Conservation (phyloP, 2,113 vertebrate species). For the Antechinus stuartii region DNA sequence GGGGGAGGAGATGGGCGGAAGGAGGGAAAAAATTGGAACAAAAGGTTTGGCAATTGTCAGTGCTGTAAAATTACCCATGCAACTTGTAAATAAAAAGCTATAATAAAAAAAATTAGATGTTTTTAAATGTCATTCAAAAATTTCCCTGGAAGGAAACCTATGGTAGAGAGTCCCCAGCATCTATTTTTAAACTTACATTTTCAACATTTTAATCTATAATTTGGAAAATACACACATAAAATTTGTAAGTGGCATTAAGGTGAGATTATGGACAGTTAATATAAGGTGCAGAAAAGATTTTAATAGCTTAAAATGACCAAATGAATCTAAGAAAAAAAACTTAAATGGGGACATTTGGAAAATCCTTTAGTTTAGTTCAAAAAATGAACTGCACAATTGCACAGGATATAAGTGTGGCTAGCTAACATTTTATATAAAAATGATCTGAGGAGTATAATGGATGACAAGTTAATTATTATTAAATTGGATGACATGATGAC, state of each 20-base stretch:
- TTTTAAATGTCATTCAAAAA: too few relatives aligned
- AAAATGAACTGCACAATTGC: background rate
- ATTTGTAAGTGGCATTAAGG: too few relatives aligned
- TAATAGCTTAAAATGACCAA: background rate
- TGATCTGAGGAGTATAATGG: background rate
- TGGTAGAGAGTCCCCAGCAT: background rate
- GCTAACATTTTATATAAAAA: background rate
- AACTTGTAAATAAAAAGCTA: too few relatives aligned
- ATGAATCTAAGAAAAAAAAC: background rate
- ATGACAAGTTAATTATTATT: background rate
- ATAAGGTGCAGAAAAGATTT: background rate
- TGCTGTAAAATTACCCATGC: too few relatives aligned
- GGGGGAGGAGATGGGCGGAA: too few relatives aligned
- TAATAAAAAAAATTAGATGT: too few relatives aligned
- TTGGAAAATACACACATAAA: too few relatives aligned
- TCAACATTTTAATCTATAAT: background rate
- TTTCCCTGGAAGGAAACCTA: background rate
- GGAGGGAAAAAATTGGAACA: too few relatives aligned
- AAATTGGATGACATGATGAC: background rate
- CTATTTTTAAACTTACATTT: background rate
- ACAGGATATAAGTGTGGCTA: background rate
- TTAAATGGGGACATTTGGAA: background rate
- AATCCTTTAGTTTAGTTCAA: background rate
- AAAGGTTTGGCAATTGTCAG: too few relatives aligned
- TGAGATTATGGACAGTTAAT: too few relatives aligned